These are phyloP conservation scores for Tridacna gigas DNA, from an alignment of 2,888 invertebrate species.

Conservation along the genomic window DNA sequence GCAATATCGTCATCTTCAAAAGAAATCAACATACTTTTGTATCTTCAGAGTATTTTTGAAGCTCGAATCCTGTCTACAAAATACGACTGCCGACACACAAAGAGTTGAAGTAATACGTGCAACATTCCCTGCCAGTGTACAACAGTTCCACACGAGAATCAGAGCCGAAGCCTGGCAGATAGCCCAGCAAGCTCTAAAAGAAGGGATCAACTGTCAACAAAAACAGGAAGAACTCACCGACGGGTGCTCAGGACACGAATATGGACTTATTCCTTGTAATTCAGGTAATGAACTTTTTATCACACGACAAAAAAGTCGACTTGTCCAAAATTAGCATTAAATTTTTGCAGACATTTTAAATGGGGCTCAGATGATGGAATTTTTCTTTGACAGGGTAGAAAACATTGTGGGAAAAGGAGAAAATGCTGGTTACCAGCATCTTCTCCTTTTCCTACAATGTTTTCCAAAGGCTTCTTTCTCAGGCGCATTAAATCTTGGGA, in stretches of 20 bases:
- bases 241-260: conserved; percentile 36
- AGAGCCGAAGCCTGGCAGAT: not conserved
- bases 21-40: not conserved
- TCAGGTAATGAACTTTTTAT: conserved; percentile 11
- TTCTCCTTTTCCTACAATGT: no score
- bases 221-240: not conserved
- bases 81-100: not conserved
- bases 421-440: no score
- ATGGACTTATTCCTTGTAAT: conserved; percentile 29
- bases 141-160: not conserved
- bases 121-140: not conserved
- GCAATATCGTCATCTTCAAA: no score
- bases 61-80: conserved; percentile 25
- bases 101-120: not conserved
- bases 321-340: not conserved
- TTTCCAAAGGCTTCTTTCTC: no score
- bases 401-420: no score
- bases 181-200: not conserved
- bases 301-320: not conserved
- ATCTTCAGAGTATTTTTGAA: conserved; percentile 19
- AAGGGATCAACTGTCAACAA: conserved; percentile 1
- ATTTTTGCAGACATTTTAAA: not conserved
- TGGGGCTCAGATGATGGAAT: not conserved
- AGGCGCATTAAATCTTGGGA: no score
- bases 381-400: no score